Evolutionary conservation across 1,140 invertebrate genomes (phyloP).

Genomic region (Drosophila setifemur): DNA sequence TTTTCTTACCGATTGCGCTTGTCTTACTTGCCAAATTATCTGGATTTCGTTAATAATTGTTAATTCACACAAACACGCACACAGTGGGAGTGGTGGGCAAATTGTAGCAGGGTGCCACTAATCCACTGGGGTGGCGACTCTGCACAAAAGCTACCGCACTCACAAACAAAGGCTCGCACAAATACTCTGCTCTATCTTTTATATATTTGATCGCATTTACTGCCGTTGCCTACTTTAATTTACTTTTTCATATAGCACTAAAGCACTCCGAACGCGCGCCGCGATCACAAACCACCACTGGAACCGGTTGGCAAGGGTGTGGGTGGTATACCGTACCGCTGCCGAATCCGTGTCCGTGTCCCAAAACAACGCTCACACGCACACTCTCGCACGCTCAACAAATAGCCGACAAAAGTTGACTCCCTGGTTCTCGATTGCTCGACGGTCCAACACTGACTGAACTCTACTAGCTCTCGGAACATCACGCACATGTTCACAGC

Average conservation of each 20-base stretch:
- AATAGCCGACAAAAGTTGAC: conserved; percentile 42
- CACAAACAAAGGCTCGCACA: conserved; percentile 34
- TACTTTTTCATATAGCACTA: conserved; percentile 25
- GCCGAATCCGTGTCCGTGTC: conserved; percentile 46
- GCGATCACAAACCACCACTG: conserved; percentile 55
- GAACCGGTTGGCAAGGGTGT: conserved; percentile 69
- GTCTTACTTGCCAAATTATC: background rate
- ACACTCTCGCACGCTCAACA: conserved; percentile 41
- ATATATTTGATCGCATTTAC: conserved; percentile 30
- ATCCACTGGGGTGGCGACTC: conserved; percentile 77
- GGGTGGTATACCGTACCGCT: conserved; percentile 48
- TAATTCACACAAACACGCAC: conserved; percentile 37
- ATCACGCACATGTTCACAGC: conserved; percentile 11
- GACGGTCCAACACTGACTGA: conserved; percentile 70
- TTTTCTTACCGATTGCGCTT: conserved; percentile 27
- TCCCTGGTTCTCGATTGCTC: conserved; percentile 42
- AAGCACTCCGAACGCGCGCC: conserved; percentile 14
- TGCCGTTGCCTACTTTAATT: conserved; percentile 57
- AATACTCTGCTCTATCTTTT: conserved; percentile 51
- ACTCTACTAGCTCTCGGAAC: too few relatives aligned
- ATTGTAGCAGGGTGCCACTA: conserved; percentile 71
- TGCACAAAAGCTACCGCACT: conserved; percentile 54
- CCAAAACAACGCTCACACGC: conserved; percentile 51
- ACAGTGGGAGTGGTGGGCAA: conserved; percentile 54
- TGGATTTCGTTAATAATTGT: conserved; percentile 1